Evolutionary conservation across 1,140 invertebrate genomes (phyloP), one percentile per base, ranked within the genome.

Genomic region (Dufourea novaeangliae): DNA sequence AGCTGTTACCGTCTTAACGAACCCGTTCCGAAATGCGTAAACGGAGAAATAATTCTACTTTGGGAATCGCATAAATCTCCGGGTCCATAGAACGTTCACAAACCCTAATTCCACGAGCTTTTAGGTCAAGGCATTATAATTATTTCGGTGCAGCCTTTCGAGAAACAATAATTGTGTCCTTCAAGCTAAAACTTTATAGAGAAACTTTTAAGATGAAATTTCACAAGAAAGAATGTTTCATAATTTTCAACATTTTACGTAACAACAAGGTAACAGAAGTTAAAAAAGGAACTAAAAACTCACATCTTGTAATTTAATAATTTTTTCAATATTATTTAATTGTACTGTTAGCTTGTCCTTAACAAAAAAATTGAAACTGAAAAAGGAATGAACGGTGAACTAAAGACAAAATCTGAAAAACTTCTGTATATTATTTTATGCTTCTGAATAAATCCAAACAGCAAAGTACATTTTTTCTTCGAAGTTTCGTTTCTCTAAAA

Each of bases 71-170:
- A n/a, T 50, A 27, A 66, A 66, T 50, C 46, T 50, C 17, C 46
- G 10, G 22, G 63, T 25, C 20, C 14, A 17, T 25, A 12, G 39
- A n/a, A 32, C 25, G 12, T 22, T 62, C 20, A 11, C 20, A 20
- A 62, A 32, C 50, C 11, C 29, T 25, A 29, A 41, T 14, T 50
- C 20, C 25, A 1, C 20, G 68, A 32, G 10, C 61, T 41, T 44
- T 5, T 29, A 25, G 27, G 27, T 20, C 54, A 71, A 17, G 27
- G 20, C n/a, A 3, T 27, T 39, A 27, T 37, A 54, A 56, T 54
- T 69, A 69, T 56, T 56, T 69, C 25, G 22, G 52, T 20, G 17
- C 10, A 34, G 7, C 10, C 22, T 69, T 56, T 39, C 50, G 34
- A 2, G 11, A 27, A 56, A 34, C 17, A 37, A 1, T 22, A 2